Conservation (phyloP, 2,113 vertebrate species). For the Herpailurus yagouaroundi region DNA sequence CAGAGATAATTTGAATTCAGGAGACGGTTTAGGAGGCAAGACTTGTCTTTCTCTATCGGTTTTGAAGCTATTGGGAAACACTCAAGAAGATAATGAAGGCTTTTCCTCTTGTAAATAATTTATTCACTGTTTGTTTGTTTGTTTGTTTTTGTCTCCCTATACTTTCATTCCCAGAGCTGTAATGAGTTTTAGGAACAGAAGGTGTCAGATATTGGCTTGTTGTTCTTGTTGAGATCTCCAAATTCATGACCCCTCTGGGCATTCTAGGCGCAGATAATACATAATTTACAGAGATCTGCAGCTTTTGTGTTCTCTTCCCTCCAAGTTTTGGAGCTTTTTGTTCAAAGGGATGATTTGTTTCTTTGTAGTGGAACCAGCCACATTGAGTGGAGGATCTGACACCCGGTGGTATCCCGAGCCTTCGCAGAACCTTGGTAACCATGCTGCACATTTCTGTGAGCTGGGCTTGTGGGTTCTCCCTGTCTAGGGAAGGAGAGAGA, state of each 20-base stretch:
- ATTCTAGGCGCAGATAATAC: constrained; percentile 78
- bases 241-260: constrained; percentile 84
- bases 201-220: constrained; percentile 82
- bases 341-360: constrained; percentile 82
- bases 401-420: constrained; percentile 5
- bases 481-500: neutral
- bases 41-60: constrained; percentile 40
- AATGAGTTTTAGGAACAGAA: constrained; percentile 86
- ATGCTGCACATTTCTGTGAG: neutral
- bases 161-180: constrained; percentile 80
- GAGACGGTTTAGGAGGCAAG: constrained; percentile 59
- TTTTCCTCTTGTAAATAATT: constrained; percentile 85
- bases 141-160: constrained; percentile 39
- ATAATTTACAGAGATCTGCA: constrained; percentile 84
- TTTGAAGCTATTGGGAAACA: constrained; percentile 77
- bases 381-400: constrained; percentile 19
- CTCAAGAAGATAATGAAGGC: constrained; percentile 78
- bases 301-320: constrained; percentile 82
- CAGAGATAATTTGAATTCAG: constrained; percentile 73
- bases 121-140: constrained; percentile 72
- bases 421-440: constrained; percentile 52
- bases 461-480: neutral
- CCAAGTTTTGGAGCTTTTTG: constrained; percentile 80
- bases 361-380: constrained; percentile 74
- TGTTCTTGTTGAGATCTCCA: constrained; percentile 79